These are phyloP conservation scores for Xiphydria camelus DNA, from an alignment of 2,888 invertebrate species.

Conservation along the genomic window DNA sequence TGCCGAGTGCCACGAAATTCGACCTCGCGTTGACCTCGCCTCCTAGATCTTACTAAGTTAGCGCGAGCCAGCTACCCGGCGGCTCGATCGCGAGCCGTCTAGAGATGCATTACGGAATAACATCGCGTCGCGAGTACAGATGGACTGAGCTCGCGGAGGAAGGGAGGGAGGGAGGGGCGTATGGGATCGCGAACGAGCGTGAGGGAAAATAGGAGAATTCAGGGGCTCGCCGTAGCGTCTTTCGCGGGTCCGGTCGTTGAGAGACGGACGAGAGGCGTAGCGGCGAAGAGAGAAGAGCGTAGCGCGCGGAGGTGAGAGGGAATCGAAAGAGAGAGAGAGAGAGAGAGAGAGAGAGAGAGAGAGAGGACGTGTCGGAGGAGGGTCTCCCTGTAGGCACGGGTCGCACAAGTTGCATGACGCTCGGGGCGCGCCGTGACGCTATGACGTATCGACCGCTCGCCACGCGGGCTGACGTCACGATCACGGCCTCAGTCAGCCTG, in stretches of 20 bases:
- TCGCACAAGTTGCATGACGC: slow-evolving; percentile 36
- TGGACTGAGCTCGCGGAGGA: too few species aligned
- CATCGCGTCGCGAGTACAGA: too few species aligned
- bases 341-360: slow-evolving; percentile 10
- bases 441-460: slow-evolving; percentile 63
- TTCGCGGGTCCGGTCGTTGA: background rate
- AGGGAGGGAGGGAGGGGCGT: background rate
- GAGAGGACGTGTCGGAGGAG: slow-evolving; percentile 3
- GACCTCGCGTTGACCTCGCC: slow-evolving; percentile 25
- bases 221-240: slow-evolving; percentile 2
- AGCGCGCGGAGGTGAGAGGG: background rate
- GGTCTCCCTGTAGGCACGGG: too few species aligned
- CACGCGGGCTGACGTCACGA: slow-evolving; percentile 63
- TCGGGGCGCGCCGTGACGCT: slow-evolving; percentile 61
- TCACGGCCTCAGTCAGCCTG: slow-evolving; percentile 73
- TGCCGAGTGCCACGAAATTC: slow-evolving; percentile 29
- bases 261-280: background rate
- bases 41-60: slow-evolving; percentile 21
- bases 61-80: too few species aligned
- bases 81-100: too few species aligned
- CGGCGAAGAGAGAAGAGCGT: too few species aligned
- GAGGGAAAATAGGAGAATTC: background rate
- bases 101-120: too few species aligned
- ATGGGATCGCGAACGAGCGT: too few species aligned
- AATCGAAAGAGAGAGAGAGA: too few species aligned